Evolutionary conservation across 2,888 invertebrate species (phyloP), one percentile per base, ranked within the genome.

Genomic region (Polydrusus cervinus): DNA sequence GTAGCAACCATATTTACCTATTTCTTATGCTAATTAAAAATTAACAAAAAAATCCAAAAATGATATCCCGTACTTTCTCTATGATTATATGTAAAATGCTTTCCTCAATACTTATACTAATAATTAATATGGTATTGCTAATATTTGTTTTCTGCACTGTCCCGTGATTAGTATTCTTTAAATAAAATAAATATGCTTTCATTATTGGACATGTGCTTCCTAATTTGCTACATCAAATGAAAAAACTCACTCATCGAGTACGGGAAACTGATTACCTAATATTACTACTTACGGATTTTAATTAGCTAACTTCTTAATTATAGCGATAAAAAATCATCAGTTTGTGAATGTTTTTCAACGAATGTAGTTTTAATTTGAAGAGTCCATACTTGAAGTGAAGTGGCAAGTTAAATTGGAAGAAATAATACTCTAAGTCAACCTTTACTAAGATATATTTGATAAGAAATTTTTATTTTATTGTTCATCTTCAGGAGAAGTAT

Each of bases 101-200:
- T 72, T 72, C 71, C 65, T 72, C 38, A 72, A 66, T 66, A 65
- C 71, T 57, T 65, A 65, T 64, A 61, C 34, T 57, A 71, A 30
- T 66, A 55, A 72, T 72, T 72, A 65, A 57, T 47, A 47, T 57
- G 57, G 40, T 20, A 55, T 55, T 66, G 57, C 66, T 66, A 57
- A 66, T 72, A 25, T 51, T 57, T 55, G 34, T 49, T 65, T 64
- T 65, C 65, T 34, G 57, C 18, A 66, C 53, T 57, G 57, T 51
- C 71, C 65, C 53, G n/a, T 57, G 40, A 71, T 70, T 70, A 64
- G 71, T 51, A 45, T 53, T 34, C 11, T 55, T 69, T 61, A 70
- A 49, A 10, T 16, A 60, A 69, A 45, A 30, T 18, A 47, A 60
- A 25, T 34, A 40, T 38, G 38, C 67, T 67, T 55, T 55, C 67